Base-by-base conservation (phyloP, 1,140 invertebrate genomes). In the Drosophila quadrilineata region DNA sequence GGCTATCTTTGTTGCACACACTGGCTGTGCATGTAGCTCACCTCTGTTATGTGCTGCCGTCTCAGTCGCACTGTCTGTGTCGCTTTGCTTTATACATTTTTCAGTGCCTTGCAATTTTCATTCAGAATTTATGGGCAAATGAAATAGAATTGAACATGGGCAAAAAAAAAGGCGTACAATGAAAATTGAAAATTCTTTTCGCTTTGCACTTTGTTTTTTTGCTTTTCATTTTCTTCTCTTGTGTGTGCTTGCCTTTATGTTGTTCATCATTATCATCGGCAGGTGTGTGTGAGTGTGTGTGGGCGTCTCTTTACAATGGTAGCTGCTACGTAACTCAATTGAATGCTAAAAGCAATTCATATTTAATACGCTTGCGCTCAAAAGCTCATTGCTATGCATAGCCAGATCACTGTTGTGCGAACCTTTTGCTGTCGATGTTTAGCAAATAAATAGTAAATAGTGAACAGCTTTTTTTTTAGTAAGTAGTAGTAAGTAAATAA, bases 21-120 rank as follows among this genome's bases (percentile, higher is more conserved):
- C 38, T 41, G n/a, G 21, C 53, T 43, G n/a, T 9, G 8, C 40
- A 31, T 46, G 3, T 33, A 24, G 46, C 24, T 26, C 24, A 50
- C 28, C 33, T 43, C 12, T n/a, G 33, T 2, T 52, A 6, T 24
- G 21, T 48, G 49, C 10, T 22, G 12, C 35, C 6, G 22, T 22
- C 19, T n/a, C n/a, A n/a, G n/a, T n/a, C 6, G 36, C 29, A 17
- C 6, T 41, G 17, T 43, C 19, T 45, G 46, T 65, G 35, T 62
- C 43, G 21, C 43, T 69, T 57, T 49, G 41, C 49, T 45, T 60
- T 49, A 67, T 60, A 71, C 56, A 69, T 68, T 64, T 68, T 56
- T 67, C 63, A 75, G 63, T 73, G 71, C 67, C 65, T 45, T 67
- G 77, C 70, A 85, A 84, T 85, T 85, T 84, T 85, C 79, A 85